Base-by-base conservation (phyloP, 2,888 invertebrate genomes). In the Polyommatus icarus region DNA sequence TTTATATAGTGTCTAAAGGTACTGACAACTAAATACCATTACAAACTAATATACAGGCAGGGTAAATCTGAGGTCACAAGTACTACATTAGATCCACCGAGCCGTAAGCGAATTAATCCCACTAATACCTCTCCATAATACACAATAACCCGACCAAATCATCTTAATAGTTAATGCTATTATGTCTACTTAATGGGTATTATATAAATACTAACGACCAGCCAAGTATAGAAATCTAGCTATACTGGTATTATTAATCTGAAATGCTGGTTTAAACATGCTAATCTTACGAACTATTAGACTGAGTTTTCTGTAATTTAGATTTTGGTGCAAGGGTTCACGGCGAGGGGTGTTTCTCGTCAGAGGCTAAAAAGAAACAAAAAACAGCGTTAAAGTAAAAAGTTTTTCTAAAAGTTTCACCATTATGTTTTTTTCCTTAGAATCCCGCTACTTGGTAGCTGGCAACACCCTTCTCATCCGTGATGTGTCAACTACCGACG, bases 401-500 rank as follows among this genome's bases (percentile, higher is more conserved):
- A 59, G 15, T n/a, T 20, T 61, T 61, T 61, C 10, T 24, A 1
- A 61, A 20, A 24, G 3, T 54, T 77, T 54, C 8, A 18, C 40
- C 46, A 15, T n/a, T n/a, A 3, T 7, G 1, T 24, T 24, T 10
- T 10, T 61, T 10, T 61, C 24, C 24, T 1, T 83, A 91, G 92
- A 88, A 57, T 84, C 90, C 1, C 89, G 90, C 18, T 87, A 87
- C 84, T 78, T 92, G 79, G 79, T 82, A 78, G 89, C 90, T 73
- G 92, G 90, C 73, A 84, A 83, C 83, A 84, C 85, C 81, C 85
- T 92, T 83, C 87, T 92, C 80, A 84, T 92, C 71, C 89, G 89
- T 67, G 88, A 83, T 79, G 88, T 83, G 81, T 3, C 93, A 8
- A 92, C 95, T 81, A 95, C 95, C 82, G 96, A 96, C 80, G 94